Evolutionary conservation across 2,888 invertebrate genomes (phyloP).

Genomic region (Dynastes grantii): DNA sequence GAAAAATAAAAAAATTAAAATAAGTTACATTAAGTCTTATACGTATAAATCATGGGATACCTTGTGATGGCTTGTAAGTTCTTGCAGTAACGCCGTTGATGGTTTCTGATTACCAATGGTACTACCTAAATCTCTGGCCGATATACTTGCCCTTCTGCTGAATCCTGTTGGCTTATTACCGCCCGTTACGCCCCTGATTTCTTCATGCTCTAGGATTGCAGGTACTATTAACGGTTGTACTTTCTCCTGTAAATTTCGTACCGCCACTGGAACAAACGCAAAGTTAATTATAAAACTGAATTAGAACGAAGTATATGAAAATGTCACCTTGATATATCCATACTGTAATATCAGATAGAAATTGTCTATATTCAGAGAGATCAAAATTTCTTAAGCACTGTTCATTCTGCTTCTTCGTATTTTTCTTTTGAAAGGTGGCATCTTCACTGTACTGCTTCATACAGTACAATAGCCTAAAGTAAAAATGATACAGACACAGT

Average conservation of each 20-base stretch:
- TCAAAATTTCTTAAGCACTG: constrained; percentile 93
- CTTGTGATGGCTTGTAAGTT: constrained; percentile 79
- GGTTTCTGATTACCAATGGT: constrained; percentile 70
- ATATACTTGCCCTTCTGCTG: constrained; percentile 64
- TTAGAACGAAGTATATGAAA: no score
- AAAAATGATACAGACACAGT: not conserved
- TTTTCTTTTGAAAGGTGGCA: constrained; percentile 86
- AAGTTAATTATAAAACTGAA: no score
- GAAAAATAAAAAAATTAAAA: constrained; percentile 54
- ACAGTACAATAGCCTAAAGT: constrained; percentile 80
- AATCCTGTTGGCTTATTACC: constrained; percentile 74
- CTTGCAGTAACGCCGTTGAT: constrained; percentile 80
- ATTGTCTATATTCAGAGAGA: constrained; percentile 90
- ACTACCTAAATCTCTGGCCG: constrained; percentile 63
- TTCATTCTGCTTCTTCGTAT: constrained; percentile 92
- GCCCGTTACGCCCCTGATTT: constrained; percentile 81
- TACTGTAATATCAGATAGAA: constrained; percentile 86
- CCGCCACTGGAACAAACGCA: constrained; percentile 65
- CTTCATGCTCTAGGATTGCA: constrained; percentile 94
- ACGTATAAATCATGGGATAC: constrained; percentile 62
- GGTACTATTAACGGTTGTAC: constrained; percentile 84
- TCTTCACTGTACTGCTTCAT: constrained; percentile 98
- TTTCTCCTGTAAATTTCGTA: constrained; percentile 73
- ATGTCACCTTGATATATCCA: constrained; percentile 83
- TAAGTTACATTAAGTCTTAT: not conserved